A percentile compares a stretch with the other conserved stretches of the same genome.
phyloP scores from a whole-genome alignment of 2,797 vertebrate species.

The Trachops cirrhosus region DNA sequence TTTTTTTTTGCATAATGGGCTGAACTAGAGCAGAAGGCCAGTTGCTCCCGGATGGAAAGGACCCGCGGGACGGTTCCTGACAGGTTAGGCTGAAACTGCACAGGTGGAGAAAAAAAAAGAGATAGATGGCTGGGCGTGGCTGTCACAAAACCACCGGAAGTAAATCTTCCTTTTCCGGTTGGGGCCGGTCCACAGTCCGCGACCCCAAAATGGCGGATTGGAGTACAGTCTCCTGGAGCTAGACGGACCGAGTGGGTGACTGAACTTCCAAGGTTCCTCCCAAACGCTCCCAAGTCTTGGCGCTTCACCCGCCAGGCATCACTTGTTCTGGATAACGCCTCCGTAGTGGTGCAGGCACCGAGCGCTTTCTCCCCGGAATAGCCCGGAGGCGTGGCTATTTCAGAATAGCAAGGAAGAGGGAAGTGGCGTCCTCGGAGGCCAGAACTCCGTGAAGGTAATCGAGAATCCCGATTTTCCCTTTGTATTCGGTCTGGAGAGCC shows the following conservation, averaged over 20 bases:
- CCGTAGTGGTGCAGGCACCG: no score
- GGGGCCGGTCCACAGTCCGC: not conserved
- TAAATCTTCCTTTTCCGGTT: not conserved
- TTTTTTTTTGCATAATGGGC: not conserved
- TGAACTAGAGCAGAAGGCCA: not conserved
- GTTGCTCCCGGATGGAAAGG: not conserved
- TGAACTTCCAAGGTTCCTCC: no score
- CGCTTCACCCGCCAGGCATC: not conserved
- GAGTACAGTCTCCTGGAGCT: not conserved
- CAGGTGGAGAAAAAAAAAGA: not conserved
- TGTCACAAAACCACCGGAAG: not conserved
- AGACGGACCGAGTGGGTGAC: fast-evolving
- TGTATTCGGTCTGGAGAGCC: not conserved
- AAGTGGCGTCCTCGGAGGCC: not conserved
- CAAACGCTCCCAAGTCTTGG: no score
- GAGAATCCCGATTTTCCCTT: not conserved
- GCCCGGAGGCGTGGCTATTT: not conserved
- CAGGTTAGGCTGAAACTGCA: fast-evolving
- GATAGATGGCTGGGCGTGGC: not conserved
- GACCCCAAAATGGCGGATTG: not conserved
- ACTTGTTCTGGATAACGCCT: fast-evolving
- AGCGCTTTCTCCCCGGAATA: no score
- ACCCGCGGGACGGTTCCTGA: fast-evolving
- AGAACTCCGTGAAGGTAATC: not conserved
- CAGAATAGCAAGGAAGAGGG: not conserved